Evolutionary conservation across 2,797 vertebrate genomes (phyloP).

Genomic region (Aeoliscus strigatus): DNA sequence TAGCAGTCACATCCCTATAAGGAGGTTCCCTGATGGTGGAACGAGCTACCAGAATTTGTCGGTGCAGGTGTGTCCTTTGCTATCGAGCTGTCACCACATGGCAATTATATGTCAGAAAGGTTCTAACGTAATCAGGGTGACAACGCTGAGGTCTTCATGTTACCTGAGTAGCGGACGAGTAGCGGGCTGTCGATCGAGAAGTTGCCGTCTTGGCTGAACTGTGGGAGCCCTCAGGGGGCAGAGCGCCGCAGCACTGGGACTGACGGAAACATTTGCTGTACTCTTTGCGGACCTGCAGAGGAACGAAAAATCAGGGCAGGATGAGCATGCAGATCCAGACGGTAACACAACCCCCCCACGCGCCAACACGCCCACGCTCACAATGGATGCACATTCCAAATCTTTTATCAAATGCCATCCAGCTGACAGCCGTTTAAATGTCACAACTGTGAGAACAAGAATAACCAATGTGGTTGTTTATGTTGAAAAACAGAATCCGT

Average conservation of each 20-base stretch:
- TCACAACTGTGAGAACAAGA: constrained; percentile 29
- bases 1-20: too few relatives aligned
- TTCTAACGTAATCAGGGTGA: too few relatives aligned
- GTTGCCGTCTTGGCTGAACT: constrained; percentile 89
- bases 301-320: constrained; percentile 31
- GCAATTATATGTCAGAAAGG: too few relatives aligned
- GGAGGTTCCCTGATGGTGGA: too few relatives aligned
- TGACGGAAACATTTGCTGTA: constrained; percentile 97
- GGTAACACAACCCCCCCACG: background rate
- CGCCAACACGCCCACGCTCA: background rate
- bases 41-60: too few relatives aligned
- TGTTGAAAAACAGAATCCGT: background rate
- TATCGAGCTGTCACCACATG: too few relatives aligned
- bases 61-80: too few relatives aligned
- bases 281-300: constrained; percentile 89
- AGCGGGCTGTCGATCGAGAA: constrained; percentile 89
- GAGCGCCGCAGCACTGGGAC: constrained; percentile 88
- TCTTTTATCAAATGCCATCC: constrained; percentile 58
- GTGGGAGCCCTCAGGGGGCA: constrained; percentile 90
- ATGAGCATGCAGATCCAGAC: constrained; percentile 14
- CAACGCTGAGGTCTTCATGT: constrained; percentile 18
- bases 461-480: constrained; percentile 7
- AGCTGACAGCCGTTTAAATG: constrained; percentile 54
- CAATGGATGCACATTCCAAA: constrained; percentile 37
- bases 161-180: constrained; percentile 98